Conservation (phyloP, 2,888 invertebrate species). For the Chrysomela aeneicollis region DNA sequence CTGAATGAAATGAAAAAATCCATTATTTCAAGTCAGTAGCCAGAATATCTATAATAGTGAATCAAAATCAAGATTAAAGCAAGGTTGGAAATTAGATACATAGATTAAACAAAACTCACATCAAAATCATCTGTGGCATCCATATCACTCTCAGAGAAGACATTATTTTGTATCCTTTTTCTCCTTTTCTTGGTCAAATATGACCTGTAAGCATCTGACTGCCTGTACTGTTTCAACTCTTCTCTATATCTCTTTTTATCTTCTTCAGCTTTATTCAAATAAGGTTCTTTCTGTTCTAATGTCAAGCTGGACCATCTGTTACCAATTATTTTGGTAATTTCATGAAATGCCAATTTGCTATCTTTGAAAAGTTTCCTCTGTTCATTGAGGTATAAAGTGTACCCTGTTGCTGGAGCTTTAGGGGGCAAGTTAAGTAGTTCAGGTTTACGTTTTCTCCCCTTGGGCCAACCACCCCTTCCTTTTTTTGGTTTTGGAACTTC, state of each 20-base stretch:
- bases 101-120: constrained; percentile 51
- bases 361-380: constrained; percentile 65
- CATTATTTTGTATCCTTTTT: constrained; percentile 60
- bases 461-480: constrained; percentile 69
- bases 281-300: constrained; percentile 65
- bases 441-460: constrained; percentile 67
- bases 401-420: constrained; percentile 68
- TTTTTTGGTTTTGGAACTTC: constrained; percentile 55
- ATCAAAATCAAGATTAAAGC: no score
- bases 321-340: constrained; percentile 66
- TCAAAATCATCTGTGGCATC: constrained; percentile 65
- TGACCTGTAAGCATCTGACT: constrained; percentile 66
- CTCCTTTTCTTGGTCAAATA: constrained; percentile 64
- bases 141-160: constrained; percentile 62
- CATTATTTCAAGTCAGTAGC: no score
- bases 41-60: no score
- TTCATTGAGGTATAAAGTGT: constrained; percentile 66
- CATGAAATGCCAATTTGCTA: constrained; percentile 63
- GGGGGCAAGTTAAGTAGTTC: constrained; percentile 64
- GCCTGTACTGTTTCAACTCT: constrained; percentile 65
- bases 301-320: constrained; percentile 67
- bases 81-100: no score
- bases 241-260: constrained; percentile 66
- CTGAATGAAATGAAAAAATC: no score
- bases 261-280: constrained; percentile 65